Base-by-base conservation (phyloP, 2,797 vertebrate species). In the Onychomys torridus region DNA sequence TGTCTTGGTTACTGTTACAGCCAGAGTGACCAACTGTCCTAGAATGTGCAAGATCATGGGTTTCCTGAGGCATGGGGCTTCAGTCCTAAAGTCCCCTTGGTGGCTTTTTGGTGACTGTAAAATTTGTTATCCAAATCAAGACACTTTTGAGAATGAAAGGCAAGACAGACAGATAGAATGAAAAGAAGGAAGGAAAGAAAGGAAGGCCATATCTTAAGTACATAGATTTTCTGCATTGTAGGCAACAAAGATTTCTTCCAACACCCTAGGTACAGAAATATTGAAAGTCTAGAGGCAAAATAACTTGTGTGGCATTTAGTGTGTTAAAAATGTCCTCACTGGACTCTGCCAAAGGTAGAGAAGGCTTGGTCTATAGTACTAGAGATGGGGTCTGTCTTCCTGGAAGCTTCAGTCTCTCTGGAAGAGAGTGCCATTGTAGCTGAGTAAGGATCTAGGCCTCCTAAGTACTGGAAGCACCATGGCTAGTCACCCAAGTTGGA, bases 401-500 rank as follows among this genome's bases (percentile, higher is more conserved):
- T 29, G 2, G 40, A 32, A 34, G 4, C 29, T 34, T 34, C 21
- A 34, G 19, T 16, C 19, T 78, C 4, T 32, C 73, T 65, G 52
- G 34, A 46, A 17, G 43, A 27, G 21, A 52, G 16, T 37, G 34
- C 11, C 13, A 4, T 40, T 0, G 0, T 4, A 73, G 2, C 37
- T 29, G 7, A 0, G 19, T 4, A 2, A 43, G 49, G 6, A 11
- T n/a, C 29, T 27, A 4, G 7, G 25, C 17, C 12, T 7, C 57
- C 46, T 27, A 23, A 5, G 14, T 3, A n/a, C 52, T 4, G 10
- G 19, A 52, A 16, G 10, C 52, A 27, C 21, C 37, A 23, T 0
- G 2, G 61, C 0, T 1, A 0, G 4, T 46, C n/a, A 12, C 0
- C 10, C 65, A 43, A 19, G n/a, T n/a, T n/a, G 71, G 89, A 21